phyloP scores from a whole-genome alignment of 2,888 invertebrate genomes.

The Cantharis lateralis region DNA sequence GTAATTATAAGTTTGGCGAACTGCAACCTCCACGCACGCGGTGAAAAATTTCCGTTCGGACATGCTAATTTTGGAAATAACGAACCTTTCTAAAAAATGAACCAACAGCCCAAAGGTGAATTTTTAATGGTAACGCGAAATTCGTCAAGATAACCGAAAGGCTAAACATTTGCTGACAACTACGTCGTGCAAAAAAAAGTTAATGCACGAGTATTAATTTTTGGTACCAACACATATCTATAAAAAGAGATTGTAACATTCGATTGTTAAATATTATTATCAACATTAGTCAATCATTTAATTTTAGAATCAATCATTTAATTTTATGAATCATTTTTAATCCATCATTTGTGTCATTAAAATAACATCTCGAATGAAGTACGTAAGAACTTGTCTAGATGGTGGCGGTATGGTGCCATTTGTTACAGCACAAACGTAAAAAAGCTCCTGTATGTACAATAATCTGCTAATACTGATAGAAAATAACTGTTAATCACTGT shows the following conservation, averaged over 20 bases:
- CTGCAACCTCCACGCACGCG: background rate
- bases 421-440: background rate
- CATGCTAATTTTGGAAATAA: background rate
- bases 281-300: background rate
- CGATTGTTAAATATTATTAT: background rate
- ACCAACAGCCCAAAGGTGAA: background rate
- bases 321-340: background rate
- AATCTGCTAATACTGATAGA: background rate
- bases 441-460: background rate
- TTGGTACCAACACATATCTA: background rate
- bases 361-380: background rate
- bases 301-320: background rate
- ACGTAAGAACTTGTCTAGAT: background rate
- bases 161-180: background rate
- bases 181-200: background rate
- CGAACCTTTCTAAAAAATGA: background rate
- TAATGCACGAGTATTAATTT: too few relatives aligned
- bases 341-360: background rate
- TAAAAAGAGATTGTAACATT: background rate
- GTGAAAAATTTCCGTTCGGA: background rate
- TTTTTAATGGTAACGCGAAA: background rate
- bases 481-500: conserved; percentile 1
- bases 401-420: background rate
- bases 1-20: background rate
- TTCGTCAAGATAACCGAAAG: background rate